Evolutionary conservation across 2,113 vertebrate genomes (phyloP), one percentile per base, ranked within the genome.

Genomic region (Macrotus californicus): DNA sequence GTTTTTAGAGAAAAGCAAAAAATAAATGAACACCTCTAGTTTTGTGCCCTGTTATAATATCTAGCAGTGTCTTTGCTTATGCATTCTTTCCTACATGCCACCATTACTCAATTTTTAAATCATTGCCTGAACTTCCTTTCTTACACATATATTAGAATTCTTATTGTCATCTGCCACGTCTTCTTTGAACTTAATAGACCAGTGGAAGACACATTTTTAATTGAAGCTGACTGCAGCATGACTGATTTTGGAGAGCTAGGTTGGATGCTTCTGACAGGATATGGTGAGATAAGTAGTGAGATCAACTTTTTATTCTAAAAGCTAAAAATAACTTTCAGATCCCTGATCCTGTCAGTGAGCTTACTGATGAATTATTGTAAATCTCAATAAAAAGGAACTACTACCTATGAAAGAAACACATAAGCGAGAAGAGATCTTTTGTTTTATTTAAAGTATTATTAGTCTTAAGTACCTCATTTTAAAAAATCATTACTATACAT

Each of bases 1-100:
- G n/a, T 96, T 96, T 95, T 48, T 80, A 75, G 50, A 91, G 15
- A 50, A 87, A 95, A 94, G 59, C 50, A 89, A 59, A 90, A 61
- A 75, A 31, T 89, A 61, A 70, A 34, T 18, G 66, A 52, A 50
- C 24, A 14, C 12, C 18, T 31, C 39, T 59, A 26, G 24, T n/a
- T 81, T 48, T 34, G 48, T 19, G 56, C 16, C 48, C 50, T 52
- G 39, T 46, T 70, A 0, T 9, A 50, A 1, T 36, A 56, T 24
- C 52, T 66, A 16, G n/a, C 31, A 1, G 46, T 56, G 21, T 52
- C 79, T 90, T 87, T 91, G 54, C 39, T 72, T 8, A 0, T 82
- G 36, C 0, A 2, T 41, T 82, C 59, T 88, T 72, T 70, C 52
- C 80, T 39, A 1, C 21, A 36, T 24, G 50, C 31, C 13, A 1